Evolutionary conservation across 2,797 vertebrate species (phyloP).

Genomic region (Ctenosaura bakeri): DNA sequence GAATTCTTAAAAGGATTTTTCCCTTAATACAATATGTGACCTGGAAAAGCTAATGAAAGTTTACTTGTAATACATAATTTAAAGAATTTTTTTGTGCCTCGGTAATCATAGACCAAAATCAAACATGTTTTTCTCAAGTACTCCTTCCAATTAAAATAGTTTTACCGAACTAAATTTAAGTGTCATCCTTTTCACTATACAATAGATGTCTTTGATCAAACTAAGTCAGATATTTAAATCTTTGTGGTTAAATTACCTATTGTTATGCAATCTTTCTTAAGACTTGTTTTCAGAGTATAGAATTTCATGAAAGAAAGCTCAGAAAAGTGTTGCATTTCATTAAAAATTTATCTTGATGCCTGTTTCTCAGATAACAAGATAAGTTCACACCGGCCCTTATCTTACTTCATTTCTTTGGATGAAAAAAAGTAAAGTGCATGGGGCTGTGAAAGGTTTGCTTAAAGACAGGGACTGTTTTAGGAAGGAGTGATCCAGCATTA

Average conservation of each 20-base stretch:
- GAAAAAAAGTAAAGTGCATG: not conserved
- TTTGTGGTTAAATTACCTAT: not conserved
- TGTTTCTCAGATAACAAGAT: conserved; percentile 14
- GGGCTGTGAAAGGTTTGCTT: not conserved
- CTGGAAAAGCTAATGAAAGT: not conserved
- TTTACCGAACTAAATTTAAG: conserved; percentile 7
- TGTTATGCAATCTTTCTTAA: conserved; percentile 2
- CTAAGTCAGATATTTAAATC: not conserved
- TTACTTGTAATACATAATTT: not conserved
- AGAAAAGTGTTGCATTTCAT: conserved; percentile 25
- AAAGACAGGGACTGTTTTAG: conserved; percentile 23
- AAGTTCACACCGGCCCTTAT: conserved; percentile 21
- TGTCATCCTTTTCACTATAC: not conserved
- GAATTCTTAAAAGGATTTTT: conserved; percentile 3
- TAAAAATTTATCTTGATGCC: conserved; percentile 27
- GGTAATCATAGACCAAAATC: not conserved
- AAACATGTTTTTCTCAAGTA: not conserved
- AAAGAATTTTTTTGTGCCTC: not conserved
- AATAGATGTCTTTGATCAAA: not conserved
- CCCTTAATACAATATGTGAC: not conserved
- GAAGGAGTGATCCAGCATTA: not conserved
- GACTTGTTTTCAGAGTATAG: not conserved
- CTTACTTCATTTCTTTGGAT: not conserved
- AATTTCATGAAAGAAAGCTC: not conserved
- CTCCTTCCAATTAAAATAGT: not conserved